These are phyloP conservation scores for Notospermus geniculatus DNA, from an alignment of 1,140 invertebrate genomes.

Conservation along the genomic window DNA sequence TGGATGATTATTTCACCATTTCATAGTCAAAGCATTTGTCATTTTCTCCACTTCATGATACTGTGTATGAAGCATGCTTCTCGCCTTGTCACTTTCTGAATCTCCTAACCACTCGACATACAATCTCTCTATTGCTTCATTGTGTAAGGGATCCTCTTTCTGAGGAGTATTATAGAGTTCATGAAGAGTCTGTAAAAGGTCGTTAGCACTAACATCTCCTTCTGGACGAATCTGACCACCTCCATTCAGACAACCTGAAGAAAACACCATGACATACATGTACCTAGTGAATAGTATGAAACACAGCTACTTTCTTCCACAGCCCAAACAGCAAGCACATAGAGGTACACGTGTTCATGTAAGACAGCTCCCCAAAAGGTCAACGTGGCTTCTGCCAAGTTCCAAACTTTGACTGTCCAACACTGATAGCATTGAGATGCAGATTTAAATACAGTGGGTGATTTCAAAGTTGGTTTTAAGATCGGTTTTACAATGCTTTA, in stretches of 20 bases:
- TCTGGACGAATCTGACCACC: constrained; percentile 83
- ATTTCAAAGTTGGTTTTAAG: no score
- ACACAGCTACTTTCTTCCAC: no score
- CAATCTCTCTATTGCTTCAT: constrained; percentile 61
- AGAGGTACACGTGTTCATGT: no score
- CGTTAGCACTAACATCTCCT: constrained; percentile 66
- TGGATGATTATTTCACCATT: constrained; percentile 75
- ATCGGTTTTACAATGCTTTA: no score
- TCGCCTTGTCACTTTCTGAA: constrained; percentile 62
- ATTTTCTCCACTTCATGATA: constrained; percentile 89
- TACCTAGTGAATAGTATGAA: no score
- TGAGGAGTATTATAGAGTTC: constrained; percentile 68
- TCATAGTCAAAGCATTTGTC: constrained; percentile 79
- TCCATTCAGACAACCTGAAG: constrained; percentile 88
- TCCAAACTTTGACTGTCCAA: not conserved
- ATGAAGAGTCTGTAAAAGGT: constrained; percentile 70
- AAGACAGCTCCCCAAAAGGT: not conserved
- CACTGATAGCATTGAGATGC: not conserved
- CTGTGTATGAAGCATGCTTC: constrained; percentile 70
- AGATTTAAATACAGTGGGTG: not conserved
- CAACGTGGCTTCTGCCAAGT: not conserved
- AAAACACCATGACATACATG: no score
- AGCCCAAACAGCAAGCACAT: no score
- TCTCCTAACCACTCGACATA: constrained; percentile 74
- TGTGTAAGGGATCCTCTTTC: constrained; percentile 59